Base-by-base conservation (phyloP, 2,888 invertebrate species). In the Anaspis maculata region DNA sequence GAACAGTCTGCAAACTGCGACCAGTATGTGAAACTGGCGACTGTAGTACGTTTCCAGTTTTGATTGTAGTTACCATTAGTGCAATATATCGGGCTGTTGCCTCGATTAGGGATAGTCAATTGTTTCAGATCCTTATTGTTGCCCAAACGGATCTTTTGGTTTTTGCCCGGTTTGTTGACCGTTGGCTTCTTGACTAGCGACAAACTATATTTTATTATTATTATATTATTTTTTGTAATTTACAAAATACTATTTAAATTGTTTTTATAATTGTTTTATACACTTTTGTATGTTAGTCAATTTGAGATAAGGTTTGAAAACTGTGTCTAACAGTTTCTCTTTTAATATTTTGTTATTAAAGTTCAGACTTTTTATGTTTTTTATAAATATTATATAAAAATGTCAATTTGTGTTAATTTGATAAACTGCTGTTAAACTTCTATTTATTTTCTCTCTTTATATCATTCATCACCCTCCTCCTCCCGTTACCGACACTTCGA, bases 331-430 rank as follows among this genome's bases (percentile, higher is more conserved):
- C 38, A 44, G 62, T 64, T 64, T 61, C 58, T 62, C 56, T 48
- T 61, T 64, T 60, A 57, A 54, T 61, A 62, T 65, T 66, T 66
- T 66, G 66, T 66, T n/a, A n/a, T n/a, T 65, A 62, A 61, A 64
- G 56, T 62, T 64, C 61, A 64, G 59, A 65, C 64, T 64, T 64
- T 64, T 64, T 65, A 64, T 65, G 64, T 64, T 66, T 65, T 66
- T 64, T 64, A 64, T 63, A 64, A 64, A 65, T 64, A 65, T 61
- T 63, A 62, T 58, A 54, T 56, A 53, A 59, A 54, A 63, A 62
- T 64, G 63, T 64, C 63, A 60, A 59, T 62, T 62, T 64, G 63
- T 62, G 61, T 64, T 64, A 61, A 62, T 64, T 64, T 64, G 61
- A 62, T 64, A 62, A 62, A 64, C 61, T 63, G 59, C 61, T 64